Evolutionary conservation across 2,113 vertebrate species (phyloP).

Genomic region (Terrapene triunguis): DNA sequence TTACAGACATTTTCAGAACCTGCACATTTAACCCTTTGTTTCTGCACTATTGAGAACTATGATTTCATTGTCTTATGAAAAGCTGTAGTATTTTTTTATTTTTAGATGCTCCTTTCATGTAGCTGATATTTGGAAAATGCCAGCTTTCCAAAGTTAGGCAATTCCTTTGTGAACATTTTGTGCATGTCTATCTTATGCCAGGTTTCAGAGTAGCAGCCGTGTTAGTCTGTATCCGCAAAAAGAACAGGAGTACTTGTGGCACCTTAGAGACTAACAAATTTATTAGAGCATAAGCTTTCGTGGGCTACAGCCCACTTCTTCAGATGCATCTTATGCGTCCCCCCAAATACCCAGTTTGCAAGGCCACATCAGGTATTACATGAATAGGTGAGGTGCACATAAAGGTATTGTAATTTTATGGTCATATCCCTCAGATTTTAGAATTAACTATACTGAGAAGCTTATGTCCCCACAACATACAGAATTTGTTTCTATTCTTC

Average conservation of each 20-base stretch:
- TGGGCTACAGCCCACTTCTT: too few relatives aligned
- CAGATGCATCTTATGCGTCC: not conserved
- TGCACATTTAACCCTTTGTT: not conserved
- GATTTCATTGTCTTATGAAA: not conserved
- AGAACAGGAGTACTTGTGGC: too few relatives aligned
- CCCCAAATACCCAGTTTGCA: not conserved
- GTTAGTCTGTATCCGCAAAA: too few relatives aligned
- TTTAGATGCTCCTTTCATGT: not conserved
- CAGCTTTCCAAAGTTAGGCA: not conserved
- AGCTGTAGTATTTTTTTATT: not conserved
- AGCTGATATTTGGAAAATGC: not conserved
- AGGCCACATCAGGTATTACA: not conserved
- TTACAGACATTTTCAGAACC: not conserved
- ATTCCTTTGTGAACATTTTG: not conserved
- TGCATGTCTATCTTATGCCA: not conserved
- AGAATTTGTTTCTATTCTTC: not conserved
- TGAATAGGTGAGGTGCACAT: not conserved
- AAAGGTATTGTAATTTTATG: too few relatives aligned
- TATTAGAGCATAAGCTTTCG: too few relatives aligned
- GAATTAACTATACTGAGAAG: fast-evolving
- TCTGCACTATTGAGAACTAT: not conserved
- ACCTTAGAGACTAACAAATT: too few relatives aligned
- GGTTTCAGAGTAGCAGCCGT: too few relatives aligned
- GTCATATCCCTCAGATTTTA: not conserved
- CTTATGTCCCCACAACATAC: not conserved